Percentiles rank a stretch among this genome's conserved stretches.
Evolutionary conservation across 1,140 invertebrate species (phyloP).

Genomic region (Druon quercuslanigerum): DNA sequence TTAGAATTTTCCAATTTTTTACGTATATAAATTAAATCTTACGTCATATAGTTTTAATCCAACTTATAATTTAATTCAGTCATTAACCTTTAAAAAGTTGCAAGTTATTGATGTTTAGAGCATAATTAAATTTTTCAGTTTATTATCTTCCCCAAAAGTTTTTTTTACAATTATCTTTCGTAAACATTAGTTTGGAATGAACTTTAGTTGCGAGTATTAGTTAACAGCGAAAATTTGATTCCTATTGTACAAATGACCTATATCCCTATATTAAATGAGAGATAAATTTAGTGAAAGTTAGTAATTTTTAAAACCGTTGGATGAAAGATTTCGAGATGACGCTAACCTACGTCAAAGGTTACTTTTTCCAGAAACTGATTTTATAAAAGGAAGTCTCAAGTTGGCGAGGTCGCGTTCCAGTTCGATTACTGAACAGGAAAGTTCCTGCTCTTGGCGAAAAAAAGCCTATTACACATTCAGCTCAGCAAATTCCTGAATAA

Average conservation of each 20-base stretch:
- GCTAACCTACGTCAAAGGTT: constrained; percentile 1
- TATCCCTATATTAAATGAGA: constrained; percentile 18
- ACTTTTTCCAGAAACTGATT: neutral
- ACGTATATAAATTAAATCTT: too few relatives aligned
- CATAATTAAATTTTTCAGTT: too few relatives aligned
- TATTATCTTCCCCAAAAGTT: too few relatives aligned
- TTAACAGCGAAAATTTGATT: neutral
- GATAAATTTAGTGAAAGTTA: constrained; percentile 15
- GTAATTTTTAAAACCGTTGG: neutral
- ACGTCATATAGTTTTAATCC: too few relatives aligned
- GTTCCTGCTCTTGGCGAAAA: neutral
- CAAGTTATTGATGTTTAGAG: too few relatives aligned
- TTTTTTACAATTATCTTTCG: too few relatives aligned
- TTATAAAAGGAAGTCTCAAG: neutral
- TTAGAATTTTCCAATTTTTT: too few relatives aligned
- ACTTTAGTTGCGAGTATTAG: too few relatives aligned
- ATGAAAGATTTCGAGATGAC: neutral
- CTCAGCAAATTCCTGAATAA: neutral
- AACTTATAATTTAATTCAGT: too few relatives aligned
- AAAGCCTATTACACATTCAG: neutral
- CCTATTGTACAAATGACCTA: neutral
- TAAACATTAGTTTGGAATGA: too few relatives aligned
- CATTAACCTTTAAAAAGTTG: too few relatives aligned
- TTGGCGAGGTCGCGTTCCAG: constrained; percentile 19
- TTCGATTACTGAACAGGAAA: neutral